phyloP scores from a whole-genome alignment of 2,888 invertebrate genomes.

The Drosophila pseudotakahashii region DNA sequence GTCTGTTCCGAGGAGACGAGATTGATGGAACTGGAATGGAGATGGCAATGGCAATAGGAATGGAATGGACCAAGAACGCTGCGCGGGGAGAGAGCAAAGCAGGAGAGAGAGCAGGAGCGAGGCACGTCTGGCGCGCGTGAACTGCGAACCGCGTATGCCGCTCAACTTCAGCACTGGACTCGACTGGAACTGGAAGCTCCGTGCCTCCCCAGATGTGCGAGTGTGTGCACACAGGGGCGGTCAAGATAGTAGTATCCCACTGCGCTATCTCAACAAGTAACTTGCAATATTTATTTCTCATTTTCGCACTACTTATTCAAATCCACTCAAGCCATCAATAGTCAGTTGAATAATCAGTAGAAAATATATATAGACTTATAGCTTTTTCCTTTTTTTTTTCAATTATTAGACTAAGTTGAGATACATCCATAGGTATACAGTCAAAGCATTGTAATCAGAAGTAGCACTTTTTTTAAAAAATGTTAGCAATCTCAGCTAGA shows the following conservation, averaged over 20 bases:
- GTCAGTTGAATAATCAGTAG: not conserved
- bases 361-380: not conserved
- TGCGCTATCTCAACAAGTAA: not conserved
- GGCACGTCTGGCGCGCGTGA: slow-evolving; percentile 69
- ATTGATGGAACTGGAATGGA: not conserved
- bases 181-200: slow-evolving; percentile 32
- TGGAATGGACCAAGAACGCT: slow-evolving; percentile 11
- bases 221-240: slow-evolving; percentile 2
- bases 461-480: no score
- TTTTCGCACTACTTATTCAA: not conserved
- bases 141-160: slow-evolving; percentile 63
- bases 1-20: slow-evolving; percentile 12
- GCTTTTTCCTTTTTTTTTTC: not conserved
- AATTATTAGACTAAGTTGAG: not conserved
- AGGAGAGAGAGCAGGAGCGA: slow-evolving; percentile 6
- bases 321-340: not conserved
- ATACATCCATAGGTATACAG: no score
- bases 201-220: slow-evolving; percentile 11
- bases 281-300: not conserved
- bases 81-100: slow-evolving; percentile 6
- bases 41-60: no score
- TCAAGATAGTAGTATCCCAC: slow-evolving; percentile 4
- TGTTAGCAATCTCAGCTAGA: no score
- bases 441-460: no score
- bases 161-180: slow-evolving; percentile 47